phyloP scores from a whole-genome alignment of 2,888 invertebrate genomes.

The Falcaria lacertinaria region DNA sequence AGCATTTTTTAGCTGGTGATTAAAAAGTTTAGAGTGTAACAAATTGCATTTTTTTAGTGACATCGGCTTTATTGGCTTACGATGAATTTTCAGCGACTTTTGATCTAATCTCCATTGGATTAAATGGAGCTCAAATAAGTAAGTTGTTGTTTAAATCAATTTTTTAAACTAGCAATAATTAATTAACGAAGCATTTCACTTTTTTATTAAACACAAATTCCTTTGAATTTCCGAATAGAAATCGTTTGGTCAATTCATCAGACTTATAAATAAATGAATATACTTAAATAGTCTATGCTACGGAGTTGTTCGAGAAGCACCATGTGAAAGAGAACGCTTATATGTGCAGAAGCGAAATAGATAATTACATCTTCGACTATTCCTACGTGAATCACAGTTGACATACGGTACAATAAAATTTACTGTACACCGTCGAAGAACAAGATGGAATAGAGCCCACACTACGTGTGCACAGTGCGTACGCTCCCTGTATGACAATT shows the following conservation, averaged over 20 bases:
- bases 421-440: too few species aligned
- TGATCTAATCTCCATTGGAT: background rate
- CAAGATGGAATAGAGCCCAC: background rate
- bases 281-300: too few species aligned
- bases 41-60: background rate
- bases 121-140: background rate
- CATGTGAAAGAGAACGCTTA: background rate
- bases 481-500: constrained; percentile 36
- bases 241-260: too few species aligned
- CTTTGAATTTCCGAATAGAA: too few species aligned
- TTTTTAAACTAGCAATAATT: background rate
- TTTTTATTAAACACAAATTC: too few species aligned
- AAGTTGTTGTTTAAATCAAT: background rate
- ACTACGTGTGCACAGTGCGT: constrained; percentile 10
- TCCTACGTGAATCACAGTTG: background rate
- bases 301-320: too few species aligned
- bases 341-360: background rate
- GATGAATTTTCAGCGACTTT: background rate
- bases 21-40: background rate
- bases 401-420: too few species aligned
- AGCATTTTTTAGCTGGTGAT: background rate
- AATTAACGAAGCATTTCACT: too few species aligned
- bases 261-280: too few species aligned
- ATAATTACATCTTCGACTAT: background rate
- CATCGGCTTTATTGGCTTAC: background rate